phyloP scores from a whole-genome alignment of 2,888 invertebrate species.

The Cantharis lateralis region DNA sequence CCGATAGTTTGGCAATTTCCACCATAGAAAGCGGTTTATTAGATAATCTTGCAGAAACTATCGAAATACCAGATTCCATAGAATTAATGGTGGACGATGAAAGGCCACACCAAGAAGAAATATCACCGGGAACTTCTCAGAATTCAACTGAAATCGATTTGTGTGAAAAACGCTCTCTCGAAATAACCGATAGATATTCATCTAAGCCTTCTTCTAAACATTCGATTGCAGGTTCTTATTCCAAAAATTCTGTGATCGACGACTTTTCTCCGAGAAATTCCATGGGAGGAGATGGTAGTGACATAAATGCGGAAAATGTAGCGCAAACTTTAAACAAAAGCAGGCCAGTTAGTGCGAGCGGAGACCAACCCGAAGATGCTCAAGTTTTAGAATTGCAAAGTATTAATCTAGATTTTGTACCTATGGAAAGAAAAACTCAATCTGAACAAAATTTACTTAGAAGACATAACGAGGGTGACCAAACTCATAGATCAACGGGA shows the following conservation, averaged over 20 bases:
- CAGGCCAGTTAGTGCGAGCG: neutral
- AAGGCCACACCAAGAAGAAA: neutral
- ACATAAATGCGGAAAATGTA: neutral
- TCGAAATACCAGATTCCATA: neutral
- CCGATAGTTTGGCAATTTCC: neutral
- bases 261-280: neutral
- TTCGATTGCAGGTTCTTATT: neutral
- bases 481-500: slow-evolving; percentile 33
- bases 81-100: neutral
- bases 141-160: neutral
- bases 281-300: neutral
- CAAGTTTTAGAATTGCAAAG: neutral
- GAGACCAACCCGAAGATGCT: neutral
- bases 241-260: neutral
- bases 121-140: neutral
- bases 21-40: neutral
- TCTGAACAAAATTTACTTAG: neutral
- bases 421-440: neutral
- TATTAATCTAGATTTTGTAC: neutral
- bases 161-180: neutral
- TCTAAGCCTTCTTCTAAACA: neutral
- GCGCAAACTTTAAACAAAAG: neutral
- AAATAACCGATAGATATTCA: too few relatives aligned
- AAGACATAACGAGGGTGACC: neutral
- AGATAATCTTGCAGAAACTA: neutral